Percentiles rank a stretch among this genome's conserved stretches.
Conservation (phyloP, 2,888 invertebrate species). For the Amblyjoppa fuscipennis region DNA sequence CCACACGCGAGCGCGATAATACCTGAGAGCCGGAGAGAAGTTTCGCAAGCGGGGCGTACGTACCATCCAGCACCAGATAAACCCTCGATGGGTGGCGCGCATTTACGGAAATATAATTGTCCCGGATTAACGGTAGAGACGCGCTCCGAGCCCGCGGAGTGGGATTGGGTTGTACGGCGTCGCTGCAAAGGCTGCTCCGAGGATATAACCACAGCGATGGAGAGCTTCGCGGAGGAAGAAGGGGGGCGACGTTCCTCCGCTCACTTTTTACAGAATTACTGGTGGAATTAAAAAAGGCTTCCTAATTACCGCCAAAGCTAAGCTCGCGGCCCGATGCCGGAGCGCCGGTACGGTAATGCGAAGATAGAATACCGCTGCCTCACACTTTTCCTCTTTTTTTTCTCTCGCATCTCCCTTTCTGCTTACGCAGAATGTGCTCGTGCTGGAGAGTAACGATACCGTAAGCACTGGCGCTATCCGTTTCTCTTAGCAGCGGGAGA, state of each 20-base stretch:
- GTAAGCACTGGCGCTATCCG: background rate
- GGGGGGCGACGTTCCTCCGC: constrained; percentile 36
- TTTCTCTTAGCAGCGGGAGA: background rate
- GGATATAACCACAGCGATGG: constrained; percentile 19
- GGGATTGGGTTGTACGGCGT: background rate
- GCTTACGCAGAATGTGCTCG: constrained; percentile 26
- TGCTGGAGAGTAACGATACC: background rate
- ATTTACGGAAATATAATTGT: constrained; percentile 69
- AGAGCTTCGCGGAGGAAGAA: constrained; percentile 3
- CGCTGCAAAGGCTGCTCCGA: constrained; percentile 11
- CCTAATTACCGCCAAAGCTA: constrained; percentile 67
- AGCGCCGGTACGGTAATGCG: constrained; percentile 42
- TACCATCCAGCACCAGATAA: constrained; percentile 61
- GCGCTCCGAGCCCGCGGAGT: background rate
- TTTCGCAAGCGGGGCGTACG: constrained; percentile 44
- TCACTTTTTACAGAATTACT: constrained; percentile 67
- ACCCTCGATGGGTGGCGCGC: constrained; percentile 64
- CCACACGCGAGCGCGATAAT: constrained; percentile 53
- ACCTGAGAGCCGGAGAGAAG: constrained; percentile 31
- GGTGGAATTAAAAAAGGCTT: constrained; percentile 66
- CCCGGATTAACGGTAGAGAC: constrained; percentile 63
- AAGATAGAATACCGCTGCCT: constrained; percentile 60
- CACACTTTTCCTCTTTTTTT: constrained; percentile 13
- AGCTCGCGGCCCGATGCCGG: constrained; percentile 45
- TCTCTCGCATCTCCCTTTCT: background rate